Conservation (phyloP, 2,888 invertebrate species). For the Pseudococcus jackbeardsleyi region DNA sequence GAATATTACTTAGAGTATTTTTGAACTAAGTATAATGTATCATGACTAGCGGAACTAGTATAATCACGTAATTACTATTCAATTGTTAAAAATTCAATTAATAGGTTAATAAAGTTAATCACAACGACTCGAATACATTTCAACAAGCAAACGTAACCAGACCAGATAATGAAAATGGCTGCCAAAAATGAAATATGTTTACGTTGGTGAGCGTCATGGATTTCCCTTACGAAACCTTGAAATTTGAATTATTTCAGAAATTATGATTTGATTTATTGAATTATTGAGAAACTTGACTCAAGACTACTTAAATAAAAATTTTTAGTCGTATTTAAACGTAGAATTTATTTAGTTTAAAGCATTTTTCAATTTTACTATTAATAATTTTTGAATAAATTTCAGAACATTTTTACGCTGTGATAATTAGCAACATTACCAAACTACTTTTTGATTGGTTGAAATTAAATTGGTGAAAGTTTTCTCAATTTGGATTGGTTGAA, state of each 20-base stretch:
- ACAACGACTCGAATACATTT: not conserved
- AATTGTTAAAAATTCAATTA: not conserved
- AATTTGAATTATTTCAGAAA: not conserved
- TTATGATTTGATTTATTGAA: not conserved
- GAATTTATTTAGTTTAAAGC: not conserved
- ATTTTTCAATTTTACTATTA: not conserved
- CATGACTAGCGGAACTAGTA: slow-evolving; percentile 31
- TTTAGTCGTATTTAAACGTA: not conserved
- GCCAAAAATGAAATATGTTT: slow-evolving; percentile 26
- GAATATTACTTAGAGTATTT: slow-evolving; percentile 29
- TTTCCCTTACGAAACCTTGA: not conserved
- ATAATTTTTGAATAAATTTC: not conserved
- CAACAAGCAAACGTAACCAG: slow-evolving; percentile 34
- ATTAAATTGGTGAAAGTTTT: not conserved
- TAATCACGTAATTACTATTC: not conserved
- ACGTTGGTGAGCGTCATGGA: not conserved
- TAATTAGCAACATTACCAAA: not conserved
- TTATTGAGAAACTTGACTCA: not conserved
- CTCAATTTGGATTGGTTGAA: not conserved
- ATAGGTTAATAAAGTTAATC: not conserved
- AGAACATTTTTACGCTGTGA: not conserved
- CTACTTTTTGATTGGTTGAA: not conserved
- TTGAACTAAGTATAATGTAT: slow-evolving; percentile 7
- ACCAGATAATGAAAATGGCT: slow-evolving; percentile 32
- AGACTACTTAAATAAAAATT: not conserved